Conservation (phyloP, 1,140 invertebrate species). For the fruit fly (Drosophila melanogaster) region Release_6_plus_ISO1_MT NT_037436.4:11035001-11035500, state of each 20-base stretch:
- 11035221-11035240: slow-evolving; percentile 9
- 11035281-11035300: slow-evolving; percentile 36
- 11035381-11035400: slow-evolving; percentile 80
- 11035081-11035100: slow-evolving; percentile 17
- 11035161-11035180: slow-evolving; percentile 75
- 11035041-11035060: slow-evolving; percentile 75
- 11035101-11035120: slow-evolving; percentile 34
- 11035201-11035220: no score
- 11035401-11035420: slow-evolving; percentile 55
- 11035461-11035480: slow-evolving; percentile 66
- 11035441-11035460: not conserved
- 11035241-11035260: slow-evolving; percentile 77
- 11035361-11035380: slow-evolving; percentile 54
- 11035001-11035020: slow-evolving; percentile 21
- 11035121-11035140: slow-evolving; percentile 52
- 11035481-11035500: slow-evolving; percentile 72
- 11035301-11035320: slow-evolving; percentile 50
- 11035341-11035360: slow-evolving; percentile 76
- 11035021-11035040: slow-evolving; percentile 59
- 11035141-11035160: slow-evolving; percentile 75
- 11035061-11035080: slow-evolving; percentile 51
- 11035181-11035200: slow-evolving; percentile 47
- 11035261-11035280: slow-evolving; percentile 60
- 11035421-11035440: no score
- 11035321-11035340: slow-evolving; percentile 82